These are phyloP conservation scores for Boloria selene DNA, from an alignment of 2,888 invertebrate genomes.

Conservation along the genomic window DNA sequence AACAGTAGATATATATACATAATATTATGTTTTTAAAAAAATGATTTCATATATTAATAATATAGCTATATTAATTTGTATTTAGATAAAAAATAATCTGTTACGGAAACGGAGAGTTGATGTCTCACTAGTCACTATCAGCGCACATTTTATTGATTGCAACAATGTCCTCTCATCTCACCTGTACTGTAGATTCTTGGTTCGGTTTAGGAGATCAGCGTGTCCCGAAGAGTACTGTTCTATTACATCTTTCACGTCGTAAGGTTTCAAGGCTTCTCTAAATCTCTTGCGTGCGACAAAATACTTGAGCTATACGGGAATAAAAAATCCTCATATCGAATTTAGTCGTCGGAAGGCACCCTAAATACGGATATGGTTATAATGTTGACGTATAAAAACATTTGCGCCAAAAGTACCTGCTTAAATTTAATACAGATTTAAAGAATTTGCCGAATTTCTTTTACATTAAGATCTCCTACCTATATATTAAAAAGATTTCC, in stretches of 20 bases:
- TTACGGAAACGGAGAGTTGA: background rate
- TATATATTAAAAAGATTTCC: no score
- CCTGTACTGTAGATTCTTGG: constrained; percentile 93
- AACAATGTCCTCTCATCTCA: constrained; percentile 64
- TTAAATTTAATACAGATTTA: no score
- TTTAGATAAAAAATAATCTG: no score
- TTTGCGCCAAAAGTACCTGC: background rate
- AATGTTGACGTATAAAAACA: background rate
- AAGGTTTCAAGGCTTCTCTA: constrained; percentile 95
- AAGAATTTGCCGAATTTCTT: no score
- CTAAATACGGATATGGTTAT: constrained; percentile 11
- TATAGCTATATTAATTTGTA: no score
- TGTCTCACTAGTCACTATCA: background rate
- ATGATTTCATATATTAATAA: no score
- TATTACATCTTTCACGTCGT: constrained; percentile 97
- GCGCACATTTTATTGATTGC: background rate
- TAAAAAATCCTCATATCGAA: constrained; percentile 56
- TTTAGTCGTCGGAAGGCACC: constrained; percentile 22
- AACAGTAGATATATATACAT: no score
- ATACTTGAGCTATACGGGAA: constrained; percentile 89
- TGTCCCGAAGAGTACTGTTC: constrained; percentile 95
- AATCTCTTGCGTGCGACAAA: constrained; percentile 95
- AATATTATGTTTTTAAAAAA: no score
- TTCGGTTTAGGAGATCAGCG: constrained; percentile 93
- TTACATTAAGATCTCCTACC: no score